Evolutionary conservation across 1,140 invertebrate species (phyloP).

Genomic region (Liolophura sinensis): DNA sequence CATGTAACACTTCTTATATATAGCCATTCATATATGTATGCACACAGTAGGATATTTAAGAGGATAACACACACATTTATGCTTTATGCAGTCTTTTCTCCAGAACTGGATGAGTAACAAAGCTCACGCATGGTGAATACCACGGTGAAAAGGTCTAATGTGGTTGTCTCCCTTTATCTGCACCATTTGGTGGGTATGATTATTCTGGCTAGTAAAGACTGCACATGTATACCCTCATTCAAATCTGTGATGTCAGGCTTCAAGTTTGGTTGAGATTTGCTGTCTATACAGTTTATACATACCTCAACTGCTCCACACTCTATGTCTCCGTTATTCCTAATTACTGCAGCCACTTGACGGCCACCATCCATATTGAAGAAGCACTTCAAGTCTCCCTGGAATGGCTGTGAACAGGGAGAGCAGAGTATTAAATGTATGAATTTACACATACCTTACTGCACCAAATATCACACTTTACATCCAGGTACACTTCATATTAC

Average conservation of each 20-base stretch:
- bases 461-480: neutral
- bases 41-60: neutral
- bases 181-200: no score
- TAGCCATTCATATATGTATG: no score
- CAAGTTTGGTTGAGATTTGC: no score
- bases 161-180: no score
- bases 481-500: neutral
- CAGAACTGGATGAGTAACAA: neutral
- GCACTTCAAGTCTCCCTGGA: slow-evolving; percentile 17
- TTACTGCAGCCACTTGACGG: slow-evolving; percentile 1
- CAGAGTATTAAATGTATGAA: no score
- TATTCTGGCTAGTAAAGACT: no score
- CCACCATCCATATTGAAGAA: slow-evolving; percentile 11
- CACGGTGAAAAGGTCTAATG: no score
- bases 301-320: neutral
- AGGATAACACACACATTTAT: neutral
- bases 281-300: no score
- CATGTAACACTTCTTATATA: no score
- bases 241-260: no score
- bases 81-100: neutral
- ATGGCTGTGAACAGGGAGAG: slow-evolving; percentile 10
- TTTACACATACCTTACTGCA: neutral
- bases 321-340: neutral
- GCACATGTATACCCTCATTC: no score
- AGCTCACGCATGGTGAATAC: no score